Percentiles rank a stretch among this genome's conserved stretches.
Evolutionary conservation across 2,113 vertebrate species (phyloP).

Genomic region (Smithornis capensis): DNA sequence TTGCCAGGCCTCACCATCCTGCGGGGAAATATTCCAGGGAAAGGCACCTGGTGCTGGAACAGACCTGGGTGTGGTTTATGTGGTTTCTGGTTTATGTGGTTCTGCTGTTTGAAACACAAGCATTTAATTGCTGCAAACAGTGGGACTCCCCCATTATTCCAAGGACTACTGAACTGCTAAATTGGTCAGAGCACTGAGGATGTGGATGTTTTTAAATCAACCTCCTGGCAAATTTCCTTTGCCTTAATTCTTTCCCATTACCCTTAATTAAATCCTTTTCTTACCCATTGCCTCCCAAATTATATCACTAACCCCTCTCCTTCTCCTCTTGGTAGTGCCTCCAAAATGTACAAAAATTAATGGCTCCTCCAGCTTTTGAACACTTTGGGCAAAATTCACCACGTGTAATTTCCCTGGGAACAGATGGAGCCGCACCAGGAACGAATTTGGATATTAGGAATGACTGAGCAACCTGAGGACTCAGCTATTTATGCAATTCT

Average conservation of each 20-base stretch:
- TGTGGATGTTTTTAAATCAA: constrained; percentile 54
- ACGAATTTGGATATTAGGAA: neutral
- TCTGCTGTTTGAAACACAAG: neutral
- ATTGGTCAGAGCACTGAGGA: constrained; percentile 36
- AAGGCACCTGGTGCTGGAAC: neutral
- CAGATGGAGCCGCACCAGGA: constrained; percentile 9
- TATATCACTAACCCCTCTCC: neutral
- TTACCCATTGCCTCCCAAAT: constrained; percentile 33
- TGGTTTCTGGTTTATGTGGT: neutral
- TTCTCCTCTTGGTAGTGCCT: neutral
- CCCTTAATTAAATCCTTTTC: constrained; percentile 57
- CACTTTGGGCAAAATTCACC: constrained; percentile 22
- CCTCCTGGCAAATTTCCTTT: constrained; percentile 25
- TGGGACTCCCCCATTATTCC: constrained; percentile 14
- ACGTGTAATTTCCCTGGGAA: neutral
- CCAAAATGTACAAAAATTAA: constrained; percentile 29
- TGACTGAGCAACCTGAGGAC: neutral
- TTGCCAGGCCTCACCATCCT: neutral
- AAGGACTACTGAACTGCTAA: constrained; percentile 44
- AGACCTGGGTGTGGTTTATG: neutral
- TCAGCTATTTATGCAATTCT: neutral
- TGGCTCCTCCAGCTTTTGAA: constrained; percentile 1
- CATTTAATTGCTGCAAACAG: constrained; percentile 5
- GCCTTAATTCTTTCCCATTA: constrained; percentile 36
- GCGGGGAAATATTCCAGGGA: neutral